Evolutionary conservation across 2,888 invertebrate genomes (phyloP).

Genomic region (Hirtodrosophila cameraria): DNA sequence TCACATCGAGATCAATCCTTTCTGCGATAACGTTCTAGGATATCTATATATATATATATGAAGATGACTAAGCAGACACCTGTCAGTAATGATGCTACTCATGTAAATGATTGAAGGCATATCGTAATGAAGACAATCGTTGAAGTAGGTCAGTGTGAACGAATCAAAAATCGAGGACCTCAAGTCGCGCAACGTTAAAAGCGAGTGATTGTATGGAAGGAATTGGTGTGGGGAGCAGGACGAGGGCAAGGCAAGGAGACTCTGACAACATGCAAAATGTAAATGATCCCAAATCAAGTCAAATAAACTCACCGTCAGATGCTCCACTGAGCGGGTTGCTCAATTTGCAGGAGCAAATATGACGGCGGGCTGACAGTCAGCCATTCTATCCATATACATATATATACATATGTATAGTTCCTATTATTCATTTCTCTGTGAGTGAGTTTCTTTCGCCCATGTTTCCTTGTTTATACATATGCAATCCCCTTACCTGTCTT

Average conservation of each 20-base stretch:
- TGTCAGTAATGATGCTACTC: too few relatives aligned
- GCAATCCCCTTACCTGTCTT: constrained; percentile 3
- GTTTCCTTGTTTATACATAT: constrained; percentile 5
- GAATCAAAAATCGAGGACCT: constrained; percentile 34
- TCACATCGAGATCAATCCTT: too few relatives aligned
- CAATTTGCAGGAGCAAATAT: constrained; percentile 75
- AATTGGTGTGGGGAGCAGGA: neutral
- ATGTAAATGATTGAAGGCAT: too few relatives aligned
- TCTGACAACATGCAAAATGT: constrained; percentile 68
- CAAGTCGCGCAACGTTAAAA: constrained; percentile 44
- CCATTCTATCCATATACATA: constrained; percentile 5
- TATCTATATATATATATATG: too few relatives aligned
- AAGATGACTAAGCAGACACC: too few relatives aligned
- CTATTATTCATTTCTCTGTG: neutral
- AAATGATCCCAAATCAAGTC: constrained; percentile 71
- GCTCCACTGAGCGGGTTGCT: constrained; percentile 27
- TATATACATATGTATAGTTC: constrained; percentile 6
- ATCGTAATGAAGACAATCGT: too few relatives aligned
- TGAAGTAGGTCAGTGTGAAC: neutral
- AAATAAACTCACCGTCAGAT: constrained; percentile 62
- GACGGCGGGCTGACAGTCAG: constrained; percentile 20
- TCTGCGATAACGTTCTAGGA: too few relatives aligned
- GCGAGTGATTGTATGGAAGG: constrained; percentile 6
- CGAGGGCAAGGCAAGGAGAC: neutral
- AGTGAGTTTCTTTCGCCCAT: constrained; percentile 11